These are phyloP conservation scores for Apotomis turbidana DNA, from an alignment of 2,888 invertebrate species.

Conservation along the genomic window DNA sequence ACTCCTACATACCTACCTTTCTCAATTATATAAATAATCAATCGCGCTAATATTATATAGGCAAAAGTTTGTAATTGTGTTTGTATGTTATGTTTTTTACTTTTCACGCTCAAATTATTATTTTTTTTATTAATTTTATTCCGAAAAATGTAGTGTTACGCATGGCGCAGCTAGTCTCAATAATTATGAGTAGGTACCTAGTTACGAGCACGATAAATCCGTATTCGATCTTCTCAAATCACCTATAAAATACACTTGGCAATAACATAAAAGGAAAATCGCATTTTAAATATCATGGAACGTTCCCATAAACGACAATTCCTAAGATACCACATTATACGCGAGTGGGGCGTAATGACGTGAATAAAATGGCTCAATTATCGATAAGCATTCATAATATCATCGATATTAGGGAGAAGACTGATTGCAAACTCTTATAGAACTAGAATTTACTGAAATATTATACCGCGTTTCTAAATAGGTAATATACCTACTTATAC, in stretches of 20 bases:
- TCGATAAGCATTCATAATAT: constrained; percentile 52
- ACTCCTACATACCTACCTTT: too few relatives aligned
- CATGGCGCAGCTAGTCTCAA: too few relatives aligned
- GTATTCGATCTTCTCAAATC: not conserved
- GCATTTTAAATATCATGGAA: constrained; percentile 29
- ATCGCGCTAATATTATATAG: too few relatives aligned
- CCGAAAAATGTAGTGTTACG: too few relatives aligned
- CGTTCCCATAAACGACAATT: constrained; percentile 31
- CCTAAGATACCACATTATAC: constrained; percentile 37
- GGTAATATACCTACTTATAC: too few relatives aligned
- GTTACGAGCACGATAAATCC: not conserved
- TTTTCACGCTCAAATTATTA: too few relatives aligned
- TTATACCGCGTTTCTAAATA: too few relatives aligned
- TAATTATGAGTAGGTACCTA: not conserved
- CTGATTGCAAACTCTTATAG: not conserved
- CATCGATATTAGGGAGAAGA: constrained; percentile 40
- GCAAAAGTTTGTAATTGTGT: too few relatives aligned
- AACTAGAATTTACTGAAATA: not conserved
- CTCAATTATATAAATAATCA: too few relatives aligned
- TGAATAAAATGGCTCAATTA: constrained; percentile 55
- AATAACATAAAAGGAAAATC: constrained; percentile 19
- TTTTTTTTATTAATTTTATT: too few relatives aligned
- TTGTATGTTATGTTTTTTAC: too few relatives aligned
- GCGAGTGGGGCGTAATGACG: constrained; percentile 42
- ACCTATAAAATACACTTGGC: constrained; percentile 26